A percentile compares a stretch with the other conserved stretches of the same genome.
Conservation (phyloP, 2,113 vertebrate genomes). For the Lipophrys pholis region DNA sequence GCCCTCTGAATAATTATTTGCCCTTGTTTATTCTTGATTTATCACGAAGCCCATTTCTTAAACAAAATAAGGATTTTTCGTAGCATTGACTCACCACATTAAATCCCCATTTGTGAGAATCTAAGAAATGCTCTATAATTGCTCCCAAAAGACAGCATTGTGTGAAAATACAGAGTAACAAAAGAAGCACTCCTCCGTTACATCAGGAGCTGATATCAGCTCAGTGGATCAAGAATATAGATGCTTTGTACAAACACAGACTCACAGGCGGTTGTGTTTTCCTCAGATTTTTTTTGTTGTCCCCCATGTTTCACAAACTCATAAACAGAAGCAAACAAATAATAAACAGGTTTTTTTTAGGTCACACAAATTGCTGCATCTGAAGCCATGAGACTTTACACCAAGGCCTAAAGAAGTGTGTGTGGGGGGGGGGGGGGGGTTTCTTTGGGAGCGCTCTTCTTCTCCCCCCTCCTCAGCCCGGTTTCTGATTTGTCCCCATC, state of each 20-base stretch:
- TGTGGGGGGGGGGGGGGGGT: background rate
- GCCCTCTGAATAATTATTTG: no score
- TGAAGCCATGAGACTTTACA: constrained; percentile 29
- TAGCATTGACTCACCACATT: no score
- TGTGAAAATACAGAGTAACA: background rate
- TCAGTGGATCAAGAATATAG: background rate
- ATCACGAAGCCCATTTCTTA: no score
- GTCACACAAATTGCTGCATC: constrained; percentile 21
- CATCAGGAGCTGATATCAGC: background rate
- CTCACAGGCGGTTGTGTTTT: no score
- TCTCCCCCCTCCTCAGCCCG: background rate
- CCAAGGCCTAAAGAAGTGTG: no score
- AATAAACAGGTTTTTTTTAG: constrained; percentile 15
- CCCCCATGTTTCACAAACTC: background rate
- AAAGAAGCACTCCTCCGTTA: background rate
- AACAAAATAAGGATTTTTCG: no score
- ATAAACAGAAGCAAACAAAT: constrained; percentile 12
- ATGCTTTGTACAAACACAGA: background rate
- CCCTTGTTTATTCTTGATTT: no score
- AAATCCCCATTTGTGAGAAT: no score
- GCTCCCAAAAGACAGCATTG: no score
- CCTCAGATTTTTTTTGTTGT: background rate
- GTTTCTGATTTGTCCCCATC: constrained; percentile 34
- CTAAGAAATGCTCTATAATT: no score
- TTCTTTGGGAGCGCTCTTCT: background rate